phyloP scores from a whole-genome alignment of 1,140 invertebrate species.

The Amphibalanus amphitrite region DNA sequence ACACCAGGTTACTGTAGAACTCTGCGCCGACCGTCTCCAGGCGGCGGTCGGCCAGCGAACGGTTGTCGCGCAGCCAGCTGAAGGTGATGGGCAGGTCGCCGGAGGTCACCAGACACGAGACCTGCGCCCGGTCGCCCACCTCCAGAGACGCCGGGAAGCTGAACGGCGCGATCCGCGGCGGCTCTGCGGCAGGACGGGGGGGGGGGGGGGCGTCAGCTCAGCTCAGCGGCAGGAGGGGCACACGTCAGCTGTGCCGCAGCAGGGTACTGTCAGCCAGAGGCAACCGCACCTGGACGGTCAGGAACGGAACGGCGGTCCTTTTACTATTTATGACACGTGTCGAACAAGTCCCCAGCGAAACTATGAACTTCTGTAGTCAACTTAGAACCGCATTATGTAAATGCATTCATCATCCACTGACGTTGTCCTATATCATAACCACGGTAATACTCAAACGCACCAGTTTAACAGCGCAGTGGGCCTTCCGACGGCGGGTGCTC shows the following conservation, averaged over 20 bases:
- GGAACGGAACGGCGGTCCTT: no score
- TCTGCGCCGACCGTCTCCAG: conserved; percentile 9
- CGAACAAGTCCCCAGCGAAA: background rate
- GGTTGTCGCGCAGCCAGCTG: conserved; percentile 33
- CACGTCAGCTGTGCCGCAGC: background rate
- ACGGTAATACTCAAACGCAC: no score
- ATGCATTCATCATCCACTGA: background rate
- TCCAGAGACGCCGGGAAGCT: conserved; percentile 18
- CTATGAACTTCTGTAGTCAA: background rate
- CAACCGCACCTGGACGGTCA: background rate
- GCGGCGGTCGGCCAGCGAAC: conserved; percentile 17
- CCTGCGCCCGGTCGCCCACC: conserved; percentile 22
- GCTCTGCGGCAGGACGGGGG: conserved; percentile 15
- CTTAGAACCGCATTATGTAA: no score
- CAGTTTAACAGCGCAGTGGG: background rate
- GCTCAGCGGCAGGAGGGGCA: background rate
- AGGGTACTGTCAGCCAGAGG: background rate
- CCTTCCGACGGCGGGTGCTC: background rate
- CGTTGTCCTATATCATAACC: no score
- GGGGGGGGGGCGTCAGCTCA: background rate
- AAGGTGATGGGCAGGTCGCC: conserved; percentile 28
- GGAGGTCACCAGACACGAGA: conserved; percentile 26
- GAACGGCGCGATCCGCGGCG: conserved; percentile 21
- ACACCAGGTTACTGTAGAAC: conserved; percentile 20
- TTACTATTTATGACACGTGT: background rate